Conservation (phyloP, 2,888 invertebrate genomes). For the Xestia sexstrigata region DNA sequence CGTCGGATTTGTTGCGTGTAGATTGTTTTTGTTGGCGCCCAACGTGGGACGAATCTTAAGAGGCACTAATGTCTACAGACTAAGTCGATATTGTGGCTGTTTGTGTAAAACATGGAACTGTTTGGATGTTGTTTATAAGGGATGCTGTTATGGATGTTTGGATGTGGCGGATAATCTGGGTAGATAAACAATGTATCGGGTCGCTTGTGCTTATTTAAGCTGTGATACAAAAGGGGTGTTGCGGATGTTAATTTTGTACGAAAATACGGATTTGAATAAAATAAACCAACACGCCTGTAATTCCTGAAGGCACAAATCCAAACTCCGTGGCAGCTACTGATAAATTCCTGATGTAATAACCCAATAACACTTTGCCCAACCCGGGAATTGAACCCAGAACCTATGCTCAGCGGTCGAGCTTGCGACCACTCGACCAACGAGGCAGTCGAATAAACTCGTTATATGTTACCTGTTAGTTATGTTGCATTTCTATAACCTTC, state of each 20-base stretch:
- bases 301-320: background rate
- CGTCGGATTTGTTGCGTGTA: slow-evolving; percentile 86
- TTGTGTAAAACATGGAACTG: slow-evolving; percentile 65
- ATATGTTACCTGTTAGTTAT: background rate
- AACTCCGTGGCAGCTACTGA: no score
- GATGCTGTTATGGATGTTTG: slow-evolving; percentile 46
- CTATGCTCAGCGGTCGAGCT: no score
- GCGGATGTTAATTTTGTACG: slow-evolving; percentile 14
- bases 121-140: slow-evolving; percentile 60
- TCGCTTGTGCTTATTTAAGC: slow-evolving; percentile 14
- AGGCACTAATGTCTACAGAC: slow-evolving; percentile 66
- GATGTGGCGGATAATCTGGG: slow-evolving; percentile 53
- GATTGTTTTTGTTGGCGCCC: slow-evolving; percentile 76
- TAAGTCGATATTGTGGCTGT: slow-evolving; percentile 65
- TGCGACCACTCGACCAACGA: background rate
- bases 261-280: background rate
- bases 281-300: background rate
- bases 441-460: background rate
- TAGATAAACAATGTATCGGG: slow-evolving; percentile 50
- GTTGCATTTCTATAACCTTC: background rate
- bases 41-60: slow-evolving; percentile 77
- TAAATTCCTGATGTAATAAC: no score
- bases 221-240: slow-evolving; percentile 19
- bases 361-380: no score
- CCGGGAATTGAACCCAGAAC: no score